phyloP scores from a whole-genome alignment of 2,113 vertebrate genomes.

The Eulacestoma nigropectus region DNA sequence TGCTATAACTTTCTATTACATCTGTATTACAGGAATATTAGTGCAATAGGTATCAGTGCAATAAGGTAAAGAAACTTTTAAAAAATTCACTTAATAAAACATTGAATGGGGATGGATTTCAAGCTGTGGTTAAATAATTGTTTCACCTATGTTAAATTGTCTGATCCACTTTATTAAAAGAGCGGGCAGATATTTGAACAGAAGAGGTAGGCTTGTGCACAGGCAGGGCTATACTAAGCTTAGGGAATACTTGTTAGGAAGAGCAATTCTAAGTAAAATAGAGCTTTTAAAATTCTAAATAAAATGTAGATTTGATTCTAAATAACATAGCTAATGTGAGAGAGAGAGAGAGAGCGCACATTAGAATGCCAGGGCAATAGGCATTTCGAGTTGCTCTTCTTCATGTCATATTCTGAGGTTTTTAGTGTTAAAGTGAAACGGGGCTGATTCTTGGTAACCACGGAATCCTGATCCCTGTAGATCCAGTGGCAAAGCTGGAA shows the following conservation, averaged over 20 bases:
- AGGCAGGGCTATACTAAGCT: background rate
- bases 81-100: background rate
- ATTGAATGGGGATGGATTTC: background rate
- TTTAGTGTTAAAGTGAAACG: background rate
- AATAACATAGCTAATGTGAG: background rate
- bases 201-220: background rate
- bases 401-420: background rate
- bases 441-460: background rate
- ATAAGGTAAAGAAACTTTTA: background rate
- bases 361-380: background rate
- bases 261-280: background rate
- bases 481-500: background rate
- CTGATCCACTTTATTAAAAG: background rate
- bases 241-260: background rate
- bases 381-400: accelerated
- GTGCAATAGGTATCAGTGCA: background rate
- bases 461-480: background rate
- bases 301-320: background rate
- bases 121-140: background rate
- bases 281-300: background rate
- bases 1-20: background rate
- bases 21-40: background rate
- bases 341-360: background rate
- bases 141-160: background rate
- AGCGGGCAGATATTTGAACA: background rate